A percentile compares a stretch with the other conserved stretches of the same genome.
These are phyloP conservation scores for Mythimna loreyi DNA, from an alignment of 2,888 invertebrate species.

Conservation along the genomic window DNA sequence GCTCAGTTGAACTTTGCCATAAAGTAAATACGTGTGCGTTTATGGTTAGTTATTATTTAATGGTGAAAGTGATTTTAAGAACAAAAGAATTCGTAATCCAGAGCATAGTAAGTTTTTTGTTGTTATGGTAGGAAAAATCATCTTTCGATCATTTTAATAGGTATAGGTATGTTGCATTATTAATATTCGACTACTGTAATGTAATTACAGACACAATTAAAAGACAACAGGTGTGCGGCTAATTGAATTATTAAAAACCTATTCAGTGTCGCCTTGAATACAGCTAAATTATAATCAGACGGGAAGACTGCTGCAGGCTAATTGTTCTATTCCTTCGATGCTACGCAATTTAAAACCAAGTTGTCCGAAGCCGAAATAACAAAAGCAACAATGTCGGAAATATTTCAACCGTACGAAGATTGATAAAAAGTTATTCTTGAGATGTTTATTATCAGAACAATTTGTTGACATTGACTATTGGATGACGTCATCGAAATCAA, in stretches of 20 bases:
- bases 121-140: too few relatives aligned
- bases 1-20: conserved; percentile 15
- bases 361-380: neutral
- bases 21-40: neutral
- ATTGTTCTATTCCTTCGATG: too few relatives aligned
- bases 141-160: too few relatives aligned
- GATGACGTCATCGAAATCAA: conserved; percentile 44
- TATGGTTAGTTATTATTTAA: neutral
- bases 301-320: too few relatives aligned
- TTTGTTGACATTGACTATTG: conserved; percentile 54
- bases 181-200: too few relatives aligned
- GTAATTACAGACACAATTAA: too few relatives aligned
- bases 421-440: conserved; percentile 57
- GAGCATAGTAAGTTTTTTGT: neutral
- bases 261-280: too few relatives aligned
- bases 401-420: conserved; percentile 11
- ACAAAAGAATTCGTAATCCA: neutral
- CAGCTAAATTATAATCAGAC: too few relatives aligned
- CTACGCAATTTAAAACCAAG: too few relatives aligned
- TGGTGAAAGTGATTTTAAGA: conserved; percentile 7
- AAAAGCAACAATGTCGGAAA: conserved; percentile 6
- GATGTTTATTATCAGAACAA: conserved; percentile 41
- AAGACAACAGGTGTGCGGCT: too few relatives aligned
- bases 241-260: too few relatives aligned
- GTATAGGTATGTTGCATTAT: too few relatives aligned